Evolutionary conservation across 2,888 invertebrate genomes (phyloP).

Genomic region (Charanyca ferruginea): DNA sequence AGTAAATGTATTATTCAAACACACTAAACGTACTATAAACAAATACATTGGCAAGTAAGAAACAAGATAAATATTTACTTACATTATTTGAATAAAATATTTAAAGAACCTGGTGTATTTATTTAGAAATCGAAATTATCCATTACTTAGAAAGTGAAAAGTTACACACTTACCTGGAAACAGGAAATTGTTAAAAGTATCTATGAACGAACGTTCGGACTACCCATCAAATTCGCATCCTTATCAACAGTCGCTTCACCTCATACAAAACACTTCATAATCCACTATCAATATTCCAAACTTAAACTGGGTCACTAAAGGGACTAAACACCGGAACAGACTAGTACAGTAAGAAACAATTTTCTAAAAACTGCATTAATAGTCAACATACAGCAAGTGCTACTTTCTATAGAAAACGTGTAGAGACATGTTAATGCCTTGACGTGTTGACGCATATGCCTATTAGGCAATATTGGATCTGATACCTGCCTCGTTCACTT

Average conservation of each 20-base stretch:
- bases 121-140: constrained; percentile 23
- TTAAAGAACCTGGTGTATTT: constrained; percentile 19
- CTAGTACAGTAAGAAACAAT: constrained; percentile 36
- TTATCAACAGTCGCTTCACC: neutral
- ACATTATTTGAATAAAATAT: constrained; percentile 43
- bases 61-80: constrained; percentile 32
- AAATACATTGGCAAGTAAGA: neutral
- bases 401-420: constrained; percentile 87
- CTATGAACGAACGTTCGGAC: neutral
- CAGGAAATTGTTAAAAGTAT: neutral
- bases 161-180: neutral
- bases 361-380: constrained; percentile 85
- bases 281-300: constrained; percentile 60
- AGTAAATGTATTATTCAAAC: constrained; percentile 38
- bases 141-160: constrained; percentile 27
- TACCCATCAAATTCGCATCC: constrained; percentile 6
- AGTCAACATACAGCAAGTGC: constrained; percentile 83
- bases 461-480: constrained; percentile 85
- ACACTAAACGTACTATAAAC: neutral
- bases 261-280: constrained; percentile 37
- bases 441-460: constrained; percentile 70
- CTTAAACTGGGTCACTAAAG: constrained; percentile 67
- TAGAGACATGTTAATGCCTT: constrained; percentile 78
- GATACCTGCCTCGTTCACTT: constrained; percentile 46
- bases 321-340: constrained; percentile 80